Percentiles rank a stretch among this genome's conserved stretches.
phyloP scores from a whole-genome alignment of 1,140 invertebrate genomes.

The Palaemon carinicauda region DNA sequence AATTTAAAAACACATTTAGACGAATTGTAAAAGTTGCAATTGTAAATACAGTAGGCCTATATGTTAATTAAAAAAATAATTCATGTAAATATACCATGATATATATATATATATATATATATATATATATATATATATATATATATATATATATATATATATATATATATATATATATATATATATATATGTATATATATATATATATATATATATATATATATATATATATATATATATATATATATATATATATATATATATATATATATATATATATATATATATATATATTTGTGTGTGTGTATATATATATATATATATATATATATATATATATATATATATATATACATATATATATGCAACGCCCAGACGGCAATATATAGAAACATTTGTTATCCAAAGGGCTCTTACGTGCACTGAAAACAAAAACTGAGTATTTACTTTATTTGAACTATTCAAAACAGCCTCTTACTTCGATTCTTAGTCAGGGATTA shows the following conservation, averaged over 20 bases:
- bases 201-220: slow-evolving; percentile 20
- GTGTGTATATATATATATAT: not conserved
- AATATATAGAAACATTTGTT: too few species aligned
- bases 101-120: not conserved
- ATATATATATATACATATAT: not conserved
- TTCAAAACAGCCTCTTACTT: too few species aligned
- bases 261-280: slow-evolving; percentile 19
- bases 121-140: slow-evolving; percentile 27
- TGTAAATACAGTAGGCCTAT: too few species aligned
- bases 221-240: slow-evolving; percentile 32
- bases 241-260: slow-evolving; percentile 24
- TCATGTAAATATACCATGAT: too few species aligned
- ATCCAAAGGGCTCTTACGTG: too few species aligned
- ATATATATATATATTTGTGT: slow-evolving; percentile 12
- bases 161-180: not conserved
- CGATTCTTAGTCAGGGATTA: too few species aligned
- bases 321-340: slow-evolving; percentile 10
- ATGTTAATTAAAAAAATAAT: too few species aligned
- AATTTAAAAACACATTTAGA: not conserved
- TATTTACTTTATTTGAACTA: too few species aligned
- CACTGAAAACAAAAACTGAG: too few species aligned
- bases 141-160: slow-evolving; percentile 34
- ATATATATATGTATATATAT: not conserved
- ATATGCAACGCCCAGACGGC: too few species aligned
- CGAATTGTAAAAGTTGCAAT: not conserved